Percentiles rank a stretch among this genome's conserved stretches.
Conservation (phyloP, 2,113 vertebrate species). For the Vulpes ferrilata region DNA sequence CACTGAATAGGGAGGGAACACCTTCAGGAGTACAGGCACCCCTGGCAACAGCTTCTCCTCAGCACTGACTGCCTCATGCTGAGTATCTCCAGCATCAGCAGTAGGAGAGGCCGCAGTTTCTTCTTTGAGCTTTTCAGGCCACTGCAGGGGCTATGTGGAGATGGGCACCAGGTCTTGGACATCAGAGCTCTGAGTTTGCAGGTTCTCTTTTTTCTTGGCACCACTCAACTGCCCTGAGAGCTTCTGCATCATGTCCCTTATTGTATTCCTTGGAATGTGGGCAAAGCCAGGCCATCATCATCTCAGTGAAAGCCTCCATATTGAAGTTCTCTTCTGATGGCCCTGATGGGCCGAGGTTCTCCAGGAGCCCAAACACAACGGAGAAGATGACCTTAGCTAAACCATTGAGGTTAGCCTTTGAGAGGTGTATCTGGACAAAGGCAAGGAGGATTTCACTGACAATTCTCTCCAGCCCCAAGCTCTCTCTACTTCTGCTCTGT, state of each 20-base stretch:
- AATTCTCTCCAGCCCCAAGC: too few relatives aligned
- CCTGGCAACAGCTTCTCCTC: constrained; percentile 86
- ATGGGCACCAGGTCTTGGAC: constrained; percentile 53
- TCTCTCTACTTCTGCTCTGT: too few relatives aligned
- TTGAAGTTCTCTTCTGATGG: neutral
- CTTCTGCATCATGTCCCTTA: constrained; percentile 97
- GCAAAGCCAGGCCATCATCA: neutral
- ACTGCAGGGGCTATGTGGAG: constrained; percentile 78
- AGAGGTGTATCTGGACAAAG: too few relatives aligned
- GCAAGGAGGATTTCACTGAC: too few relatives aligned
- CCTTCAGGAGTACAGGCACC: constrained; percentile 94
- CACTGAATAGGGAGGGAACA: constrained; percentile 95
- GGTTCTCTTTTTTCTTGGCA: constrained; percentile 90
- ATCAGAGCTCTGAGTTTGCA: constrained; percentile 80
- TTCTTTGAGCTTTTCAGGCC: constrained; percentile 78
- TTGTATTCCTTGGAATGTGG: constrained; percentile 76
- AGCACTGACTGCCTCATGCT: constrained; percentile 87
- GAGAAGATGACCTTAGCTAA: too few relatives aligned
- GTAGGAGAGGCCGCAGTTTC: constrained; percentile 71
- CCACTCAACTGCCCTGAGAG: constrained; percentile 93
- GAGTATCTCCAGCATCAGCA: constrained; percentile 86
- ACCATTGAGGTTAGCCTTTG: too few relatives aligned
- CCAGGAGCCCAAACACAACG: too few relatives aligned
- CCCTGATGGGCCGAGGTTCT: too few relatives aligned
- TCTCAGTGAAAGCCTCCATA: neutral